Evolutionary conservation across 2,888 invertebrate species (phyloP).

Genomic region (Rhodophaea formosa): DNA sequence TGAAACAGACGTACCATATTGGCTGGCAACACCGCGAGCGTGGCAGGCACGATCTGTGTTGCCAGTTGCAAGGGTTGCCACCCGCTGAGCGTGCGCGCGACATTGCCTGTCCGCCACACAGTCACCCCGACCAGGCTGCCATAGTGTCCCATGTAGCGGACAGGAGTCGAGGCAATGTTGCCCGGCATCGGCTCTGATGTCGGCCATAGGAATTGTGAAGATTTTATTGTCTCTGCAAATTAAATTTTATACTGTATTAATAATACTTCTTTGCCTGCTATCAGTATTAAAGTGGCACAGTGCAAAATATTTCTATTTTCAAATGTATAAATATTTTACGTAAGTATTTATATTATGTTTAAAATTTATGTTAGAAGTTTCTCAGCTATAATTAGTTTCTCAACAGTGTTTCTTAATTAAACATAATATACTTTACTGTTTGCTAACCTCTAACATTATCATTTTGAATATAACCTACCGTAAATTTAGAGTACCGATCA

Average conservation of each 20-base stretch:
- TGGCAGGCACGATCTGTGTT: slow-evolving; percentile 94
- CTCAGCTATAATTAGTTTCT: no score
- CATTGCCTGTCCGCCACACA: slow-evolving; percentile 80
- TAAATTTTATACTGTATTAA: neutral
- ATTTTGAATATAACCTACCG: no score
- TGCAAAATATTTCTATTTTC: no score
- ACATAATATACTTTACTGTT: no score
- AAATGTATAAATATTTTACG: no score
- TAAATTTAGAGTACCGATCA: no score
- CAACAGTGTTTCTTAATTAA: no score
- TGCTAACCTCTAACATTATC: no score
- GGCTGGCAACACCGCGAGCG: slow-evolving; percentile 88
- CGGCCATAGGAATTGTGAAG: slow-evolving; percentile 86
- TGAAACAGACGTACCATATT: slow-evolving; percentile 61
- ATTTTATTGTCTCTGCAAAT: slow-evolving; percentile 85
- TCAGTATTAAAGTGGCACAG: no score
- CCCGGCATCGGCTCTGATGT: slow-evolving; percentile 83
- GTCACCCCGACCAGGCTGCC: slow-evolving; percentile 87
- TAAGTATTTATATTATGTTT: no score
- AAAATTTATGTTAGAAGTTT: no score
- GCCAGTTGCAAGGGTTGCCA: slow-evolving; percentile 92
- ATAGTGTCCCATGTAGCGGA: slow-evolving; percentile 86
- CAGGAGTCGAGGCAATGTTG: slow-evolving; percentile 80
- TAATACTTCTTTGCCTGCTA: no score
- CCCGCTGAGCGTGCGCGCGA: slow-evolving; percentile 83